phyloP scores from a whole-genome alignment of 2,113 vertebrate species.

The Macrotis lagotis region DNA sequence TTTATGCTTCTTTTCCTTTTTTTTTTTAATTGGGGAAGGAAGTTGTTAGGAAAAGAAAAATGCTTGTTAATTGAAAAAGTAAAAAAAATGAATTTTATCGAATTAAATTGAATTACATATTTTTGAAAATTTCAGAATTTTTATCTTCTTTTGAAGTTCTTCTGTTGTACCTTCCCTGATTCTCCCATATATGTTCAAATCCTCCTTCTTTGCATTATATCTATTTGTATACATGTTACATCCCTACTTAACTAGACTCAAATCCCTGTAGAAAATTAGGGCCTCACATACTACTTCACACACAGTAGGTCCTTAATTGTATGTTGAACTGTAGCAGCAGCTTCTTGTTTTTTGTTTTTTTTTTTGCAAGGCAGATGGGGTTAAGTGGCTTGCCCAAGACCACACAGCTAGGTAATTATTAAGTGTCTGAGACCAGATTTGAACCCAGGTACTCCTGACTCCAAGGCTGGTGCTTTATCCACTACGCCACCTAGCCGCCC shows the following conservation, averaged over 20 bases:
- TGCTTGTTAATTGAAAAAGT: not conserved
- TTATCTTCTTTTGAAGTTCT: not conserved
- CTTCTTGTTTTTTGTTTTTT: too few relatives aligned
- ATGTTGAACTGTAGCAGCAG: not conserved
- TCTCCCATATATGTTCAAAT: not conserved
- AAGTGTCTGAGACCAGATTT: too few relatives aligned
- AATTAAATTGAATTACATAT: not conserved
- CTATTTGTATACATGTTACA: not conserved
- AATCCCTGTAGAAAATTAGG: not conserved
- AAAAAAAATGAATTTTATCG: too few relatives aligned
- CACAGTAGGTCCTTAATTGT: not conserved
- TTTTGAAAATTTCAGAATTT: not conserved
- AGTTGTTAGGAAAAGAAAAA: not conserved
- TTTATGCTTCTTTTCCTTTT: not conserved
- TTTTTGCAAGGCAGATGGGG: too few relatives aligned
- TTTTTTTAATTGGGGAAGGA: not conserved
- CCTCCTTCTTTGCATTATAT: not conserved
- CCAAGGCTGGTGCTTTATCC: too few relatives aligned
- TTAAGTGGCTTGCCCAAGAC: too few relatives aligned
- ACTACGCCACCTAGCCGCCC: too few relatives aligned
- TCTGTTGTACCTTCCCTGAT: not conserved
- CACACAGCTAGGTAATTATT: too few relatives aligned
- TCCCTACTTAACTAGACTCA: not conserved
- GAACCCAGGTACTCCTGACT: too few relatives aligned
- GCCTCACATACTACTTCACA: not conserved